phyloP scores from a whole-genome alignment of 2,888 invertebrate species.

The Andricus curvator region DNA sequence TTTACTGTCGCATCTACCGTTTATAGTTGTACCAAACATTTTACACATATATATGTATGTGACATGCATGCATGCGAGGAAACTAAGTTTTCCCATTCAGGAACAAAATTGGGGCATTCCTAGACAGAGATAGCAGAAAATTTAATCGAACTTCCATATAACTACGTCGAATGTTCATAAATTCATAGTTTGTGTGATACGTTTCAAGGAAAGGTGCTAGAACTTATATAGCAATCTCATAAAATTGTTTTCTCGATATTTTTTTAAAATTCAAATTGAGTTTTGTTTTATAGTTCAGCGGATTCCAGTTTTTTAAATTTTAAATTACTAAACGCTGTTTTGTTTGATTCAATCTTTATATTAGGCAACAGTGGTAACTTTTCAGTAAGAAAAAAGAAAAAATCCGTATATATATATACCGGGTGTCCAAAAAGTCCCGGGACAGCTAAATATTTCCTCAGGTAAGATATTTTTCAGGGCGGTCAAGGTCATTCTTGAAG shows the following conservation, averaged over 20 bases:
- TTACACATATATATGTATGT: background rate
- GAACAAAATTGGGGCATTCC: conserved; percentile 3
- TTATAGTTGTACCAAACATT: background rate
- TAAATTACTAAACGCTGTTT: background rate
- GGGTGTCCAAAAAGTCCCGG: no score
- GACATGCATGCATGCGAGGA: background rate
- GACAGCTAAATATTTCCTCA: no score
- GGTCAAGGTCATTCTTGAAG: no score
- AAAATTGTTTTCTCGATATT: background rate
- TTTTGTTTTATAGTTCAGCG: background rate
- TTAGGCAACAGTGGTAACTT: no score
- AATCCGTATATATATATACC: no score
- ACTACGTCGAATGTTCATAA: conserved; percentile 2
- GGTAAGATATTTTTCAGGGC: no score
- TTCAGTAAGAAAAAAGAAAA: no score
- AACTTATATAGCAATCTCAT: background rate
- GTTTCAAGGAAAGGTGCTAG: background rate
- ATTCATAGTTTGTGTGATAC: background rate
- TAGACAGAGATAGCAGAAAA: conserved; percentile 8
- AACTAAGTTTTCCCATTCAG: background rate
- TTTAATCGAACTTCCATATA: conserved; percentile 24
- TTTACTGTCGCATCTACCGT: background rate
- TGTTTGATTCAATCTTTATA: no score
- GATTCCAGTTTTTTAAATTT: background rate
- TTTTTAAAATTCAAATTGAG: background rate